phyloP scores from a whole-genome alignment of 1,140 invertebrate genomes.

The Chlorops oryzae region DNA sequence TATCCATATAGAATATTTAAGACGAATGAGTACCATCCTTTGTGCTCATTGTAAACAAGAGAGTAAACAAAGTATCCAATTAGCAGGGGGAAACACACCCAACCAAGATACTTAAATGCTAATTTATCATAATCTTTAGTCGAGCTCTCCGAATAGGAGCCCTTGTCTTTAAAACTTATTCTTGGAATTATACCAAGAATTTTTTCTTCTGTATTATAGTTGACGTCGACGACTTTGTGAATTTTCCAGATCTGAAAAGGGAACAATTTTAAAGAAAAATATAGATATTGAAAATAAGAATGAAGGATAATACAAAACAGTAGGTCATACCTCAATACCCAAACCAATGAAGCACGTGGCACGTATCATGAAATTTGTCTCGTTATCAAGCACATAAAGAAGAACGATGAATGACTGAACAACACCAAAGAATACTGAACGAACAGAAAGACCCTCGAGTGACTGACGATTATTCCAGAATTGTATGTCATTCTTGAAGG shows the following conservation, averaged over 20 bases:
- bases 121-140: constrained; percentile 92
- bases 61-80: constrained; percentile 92
- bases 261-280: too few relatives aligned
- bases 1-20: constrained; percentile 97
- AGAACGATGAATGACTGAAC: constrained; percentile 94
- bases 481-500: constrained; percentile 99
- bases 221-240: constrained; percentile 88
- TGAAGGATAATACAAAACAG: too few relatives aligned
- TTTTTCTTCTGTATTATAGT: constrained; percentile 68
- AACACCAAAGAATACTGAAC: constrained; percentile 98
- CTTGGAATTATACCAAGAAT: constrained; percentile 75
- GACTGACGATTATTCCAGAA: constrained; percentile 99
- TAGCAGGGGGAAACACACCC: constrained; percentile 90
- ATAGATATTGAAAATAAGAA: too few relatives aligned
- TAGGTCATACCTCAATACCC: constrained; percentile 93
- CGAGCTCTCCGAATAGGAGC: constrained; percentile 91
- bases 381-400: constrained; percentile 96
- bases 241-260: too few relatives aligned
- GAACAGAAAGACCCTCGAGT: constrained; percentile 92
- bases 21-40: constrained; percentile 95
- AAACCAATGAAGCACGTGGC: constrained; percentile 90
- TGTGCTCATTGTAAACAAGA: constrained; percentile 94
- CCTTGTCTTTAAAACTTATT: constrained; percentile 84
- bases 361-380: constrained; percentile 92
- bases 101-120: constrained; percentile 95